These are phyloP conservation scores for Selene dorsalis DNA, from an alignment of 2,797 vertebrate species.

Conservation along the genomic window DNA sequence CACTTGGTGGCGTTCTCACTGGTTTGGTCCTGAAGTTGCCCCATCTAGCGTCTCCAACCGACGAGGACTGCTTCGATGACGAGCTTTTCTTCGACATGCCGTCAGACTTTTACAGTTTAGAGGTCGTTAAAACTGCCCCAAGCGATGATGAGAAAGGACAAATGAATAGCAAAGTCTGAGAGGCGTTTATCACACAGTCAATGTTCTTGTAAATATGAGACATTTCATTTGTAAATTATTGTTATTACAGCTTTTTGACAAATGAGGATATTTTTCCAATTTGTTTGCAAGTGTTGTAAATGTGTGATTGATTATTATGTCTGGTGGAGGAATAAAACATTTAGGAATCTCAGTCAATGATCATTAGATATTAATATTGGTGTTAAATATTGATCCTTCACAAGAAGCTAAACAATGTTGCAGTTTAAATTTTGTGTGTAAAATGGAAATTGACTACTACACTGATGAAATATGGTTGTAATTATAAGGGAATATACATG, in stretches of 20 bases:
- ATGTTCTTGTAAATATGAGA: conserved; percentile 1
- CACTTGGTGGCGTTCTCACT: conserved; percentile 75
- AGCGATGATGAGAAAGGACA: conserved; percentile 29
- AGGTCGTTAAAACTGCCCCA: not conserved
- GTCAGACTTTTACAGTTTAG: conserved; percentile 55
- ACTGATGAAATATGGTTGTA: not conserved
- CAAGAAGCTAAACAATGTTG: not conserved
- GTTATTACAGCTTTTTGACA: not conserved
- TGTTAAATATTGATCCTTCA: not conserved
- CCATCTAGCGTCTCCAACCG: conserved; percentile 74
- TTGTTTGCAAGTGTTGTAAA: conserved; percentile 2
- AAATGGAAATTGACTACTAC: not conserved
- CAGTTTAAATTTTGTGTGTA: not conserved
- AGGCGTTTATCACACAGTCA: not conserved
- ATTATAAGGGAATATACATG: not conserved
- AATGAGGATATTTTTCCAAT: not conserved
- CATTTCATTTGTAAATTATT: not conserved
- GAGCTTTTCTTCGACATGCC: conserved; percentile 82
- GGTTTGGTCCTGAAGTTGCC: conserved; percentile 77
- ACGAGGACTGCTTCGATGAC: conserved; percentile 83
- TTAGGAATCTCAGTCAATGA: not conserved
- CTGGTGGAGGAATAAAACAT: not conserved
- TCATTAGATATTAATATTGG: not conserved
- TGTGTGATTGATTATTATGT: not conserved
- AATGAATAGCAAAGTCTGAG: conserved; percentile 34